Base-by-base conservation (phyloP, 2,797 vertebrate species). In the Acanthurus lineatus region DNA sequence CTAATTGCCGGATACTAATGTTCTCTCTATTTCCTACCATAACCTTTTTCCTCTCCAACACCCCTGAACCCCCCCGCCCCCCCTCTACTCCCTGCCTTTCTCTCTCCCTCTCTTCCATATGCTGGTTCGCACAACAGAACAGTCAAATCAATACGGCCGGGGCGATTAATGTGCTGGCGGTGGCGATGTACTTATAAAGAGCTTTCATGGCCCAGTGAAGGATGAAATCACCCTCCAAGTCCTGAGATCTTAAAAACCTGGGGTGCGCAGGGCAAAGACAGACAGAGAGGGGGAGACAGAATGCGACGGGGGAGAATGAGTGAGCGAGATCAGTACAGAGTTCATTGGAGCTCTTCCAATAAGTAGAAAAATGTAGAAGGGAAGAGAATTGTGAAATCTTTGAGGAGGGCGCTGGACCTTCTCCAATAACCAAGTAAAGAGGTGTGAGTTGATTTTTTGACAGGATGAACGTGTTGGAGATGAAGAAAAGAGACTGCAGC, bases 141-240 rank as follows among this genome's bases (percentile, higher is more conserved):
- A 81, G 77, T 61, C 79, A 78, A 91, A 94, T 95, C 94, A 93
- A 95, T 95, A 90, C 83, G 91, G 87, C 82, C 47, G 74, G 74
- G 86, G 80, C 89, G 84, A 94, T 93, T 92, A 94, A 95, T 94
- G 93, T 65, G 79, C 76, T 77, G 83, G 92, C 75, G 70, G 86
- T 84, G 85, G 87, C 80, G 73, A 92, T 92, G 92, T 94, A 90
- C 89, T 94, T 94, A 93, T 94, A 90, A 93, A 94, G 91, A 91
- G 92, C 88, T 95, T 94, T 94, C 91, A 92, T 94, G 94, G 93
- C 90, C 90, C 94, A 95, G 83, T 93, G 94, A 93, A 95, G 93
- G 85, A 94, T 95, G 94, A 95, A 95, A 96, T 96, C 94, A 94
- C 91, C 86, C 91, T 87, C 79, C 9, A 69, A 87, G 81, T 86